These are phyloP conservation scores for Lutraria rhynchaena DNA, from an alignment of 1,140 invertebrate genomes.

Conservation along the genomic window DNA sequence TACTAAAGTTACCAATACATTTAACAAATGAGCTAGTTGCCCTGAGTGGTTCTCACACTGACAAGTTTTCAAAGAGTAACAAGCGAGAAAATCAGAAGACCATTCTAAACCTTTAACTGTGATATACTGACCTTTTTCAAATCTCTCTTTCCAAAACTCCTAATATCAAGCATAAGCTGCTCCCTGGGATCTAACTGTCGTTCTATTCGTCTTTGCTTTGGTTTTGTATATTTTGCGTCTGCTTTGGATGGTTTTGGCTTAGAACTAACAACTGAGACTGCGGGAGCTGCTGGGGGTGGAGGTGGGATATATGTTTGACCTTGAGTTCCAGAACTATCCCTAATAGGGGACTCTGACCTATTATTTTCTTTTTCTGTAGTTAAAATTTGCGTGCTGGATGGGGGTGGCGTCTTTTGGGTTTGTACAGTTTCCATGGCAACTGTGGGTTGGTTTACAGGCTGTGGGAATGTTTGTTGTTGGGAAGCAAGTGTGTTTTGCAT, in stretches of 20 bases:
- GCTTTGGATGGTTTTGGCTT: constrained; percentile 50
- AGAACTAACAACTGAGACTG: constrained; percentile 16
- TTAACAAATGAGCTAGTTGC: too few relatives aligned
- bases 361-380: constrained; percentile 25
- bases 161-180: constrained; percentile 88
- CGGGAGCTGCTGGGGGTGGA: constrained; percentile 20
- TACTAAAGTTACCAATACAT: too few relatives aligned
- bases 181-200: constrained; percentile 85
- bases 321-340: background rate
- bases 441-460: constrained; percentile 21
- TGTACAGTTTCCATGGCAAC: constrained; percentile 16
- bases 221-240: constrained; percentile 42
- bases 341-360: background rate
- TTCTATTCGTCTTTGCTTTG: constrained; percentile 70
- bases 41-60: too few relatives aligned
- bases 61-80: too few relatives aligned
- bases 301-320: background rate
- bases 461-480: constrained; percentile 39
- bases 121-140: constrained; percentile 84
- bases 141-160: constrained; percentile 86
- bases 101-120: too few relatives aligned
- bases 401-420: constrained; percentile 9
- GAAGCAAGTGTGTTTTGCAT: constrained; percentile 54
- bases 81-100: too few relatives aligned
- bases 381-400: constrained; percentile 25